Evolutionary conservation across 2,113 vertebrate species (phyloP), one percentile per base, ranked within the genome.

Genomic region (Melanerpes aurifrons): DNA sequence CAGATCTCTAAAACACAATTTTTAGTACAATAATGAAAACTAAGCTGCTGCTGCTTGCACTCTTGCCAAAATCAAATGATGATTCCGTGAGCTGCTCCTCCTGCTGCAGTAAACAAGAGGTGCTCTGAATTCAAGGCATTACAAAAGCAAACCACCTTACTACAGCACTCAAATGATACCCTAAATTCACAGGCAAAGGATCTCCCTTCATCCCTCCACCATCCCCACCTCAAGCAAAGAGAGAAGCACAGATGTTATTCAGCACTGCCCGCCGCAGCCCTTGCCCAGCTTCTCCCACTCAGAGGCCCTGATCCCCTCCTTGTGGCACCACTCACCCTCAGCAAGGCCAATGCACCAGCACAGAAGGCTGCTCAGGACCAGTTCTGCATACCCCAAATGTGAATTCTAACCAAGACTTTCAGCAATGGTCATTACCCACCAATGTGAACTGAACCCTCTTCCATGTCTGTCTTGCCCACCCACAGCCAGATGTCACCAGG

Each of bases 141-240:
- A 78, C n/a, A 91, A 83, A 90, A 94, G 69, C 81, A 95, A 95
- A 80, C 56, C 37, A 83, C 63, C 73, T 89, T 75, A 90, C 45
- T 48, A 63, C 9, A 3, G 64, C 40, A 75, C 53, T 66, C n/a
- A 66, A 81, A 92, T 31, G 22, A 35, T 19, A 82, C 0, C 0
- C 25, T 78, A 77, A 80, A 94, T 81, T 85, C 11, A 2, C 63
- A 79, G 28, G 57, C 19, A 88, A 94, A 80, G 57, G 31, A 43
- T 71, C 82, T 90, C 45, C 63, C 48, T 48, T 59, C 14, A 17
- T 54, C 84, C 26, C 67, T 64, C 32, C 31, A 8, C 37, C 67
- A 86, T 80, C 77, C 24, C 26, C n/a, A 68, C 37, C 61, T 77
- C 48, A 48, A 93, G 59, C 59, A 87, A 72, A 92, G 71, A 86